Conservation (phyloP, 2,113 vertebrate genomes). For the Sardina pilchardus region DNA sequence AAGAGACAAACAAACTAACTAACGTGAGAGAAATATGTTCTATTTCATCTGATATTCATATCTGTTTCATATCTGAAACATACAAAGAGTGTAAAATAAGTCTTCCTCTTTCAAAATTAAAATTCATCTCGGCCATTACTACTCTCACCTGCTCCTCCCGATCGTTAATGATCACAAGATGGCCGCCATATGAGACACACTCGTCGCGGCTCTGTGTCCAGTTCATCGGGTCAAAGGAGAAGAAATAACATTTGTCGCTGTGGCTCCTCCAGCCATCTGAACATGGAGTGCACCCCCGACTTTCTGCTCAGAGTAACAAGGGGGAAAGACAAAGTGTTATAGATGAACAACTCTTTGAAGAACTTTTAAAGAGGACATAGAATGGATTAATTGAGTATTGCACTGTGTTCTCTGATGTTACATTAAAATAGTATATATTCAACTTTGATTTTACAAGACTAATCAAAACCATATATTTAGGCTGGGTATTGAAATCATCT, state of each 20-base stretch:
- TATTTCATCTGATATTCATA: no score
- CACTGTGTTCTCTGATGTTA: no score
- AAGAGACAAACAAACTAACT: not conserved
- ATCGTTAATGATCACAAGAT: conserved; percentile 14
- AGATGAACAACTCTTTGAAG: not conserved
- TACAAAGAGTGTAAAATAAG: not conserved
- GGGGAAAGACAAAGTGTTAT: not conserved
- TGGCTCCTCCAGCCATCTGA: not conserved
- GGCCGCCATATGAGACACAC: not conserved
- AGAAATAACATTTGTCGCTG: not conserved
- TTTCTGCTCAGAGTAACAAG: not conserved
- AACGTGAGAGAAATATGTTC: not conserved
- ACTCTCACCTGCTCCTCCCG: not conserved
- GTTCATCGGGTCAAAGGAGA: conserved; percentile 11
- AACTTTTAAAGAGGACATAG: no score
- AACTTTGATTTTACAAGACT: no score
- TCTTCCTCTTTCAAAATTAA: not conserved
- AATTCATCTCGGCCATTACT: not conserved
- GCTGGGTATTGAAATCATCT: no score
- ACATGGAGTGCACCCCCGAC: conserved; percentile 8
- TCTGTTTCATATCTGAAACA: not conserved
- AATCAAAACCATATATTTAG: no score
- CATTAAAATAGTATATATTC: no score
- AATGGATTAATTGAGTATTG: no score
- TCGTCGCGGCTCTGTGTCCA: conserved; percentile 14